Evolutionary conservation across 2,888 invertebrate species (phyloP).

Genomic region (Hetaerina titia): DNA sequence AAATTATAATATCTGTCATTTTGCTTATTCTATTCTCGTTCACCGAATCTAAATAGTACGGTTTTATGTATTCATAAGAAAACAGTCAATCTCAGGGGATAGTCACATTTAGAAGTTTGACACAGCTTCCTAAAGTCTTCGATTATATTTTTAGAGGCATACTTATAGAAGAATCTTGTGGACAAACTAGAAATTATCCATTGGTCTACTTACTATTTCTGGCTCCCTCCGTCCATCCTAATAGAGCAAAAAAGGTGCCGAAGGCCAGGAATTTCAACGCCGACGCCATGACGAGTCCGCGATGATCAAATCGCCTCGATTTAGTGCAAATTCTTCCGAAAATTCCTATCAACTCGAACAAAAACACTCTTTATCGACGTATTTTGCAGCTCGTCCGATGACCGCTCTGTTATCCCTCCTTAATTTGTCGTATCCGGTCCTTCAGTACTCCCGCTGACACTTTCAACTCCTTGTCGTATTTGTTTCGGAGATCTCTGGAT

Average conservation of each 20-base stretch:
- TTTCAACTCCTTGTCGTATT: not conserved
- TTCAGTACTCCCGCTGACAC: not conserved
- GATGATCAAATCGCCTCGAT: not conserved
- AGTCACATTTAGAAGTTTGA: too few relatives aligned
- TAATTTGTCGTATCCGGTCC: not conserved
- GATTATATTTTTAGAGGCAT: too few relatives aligned
- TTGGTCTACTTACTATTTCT: not conserved
- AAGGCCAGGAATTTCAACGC: not conserved
- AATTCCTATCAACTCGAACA: not conserved
- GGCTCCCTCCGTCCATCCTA: not conserved
- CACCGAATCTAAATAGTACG: too few relatives aligned
- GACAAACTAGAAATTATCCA: too few relatives aligned
- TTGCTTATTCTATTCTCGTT: too few relatives aligned
- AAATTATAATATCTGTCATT: too few relatives aligned
- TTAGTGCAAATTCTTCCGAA: not conserved
- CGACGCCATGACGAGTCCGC: not conserved
- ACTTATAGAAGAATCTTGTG: too few relatives aligned
- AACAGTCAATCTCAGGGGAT: too few relatives aligned
- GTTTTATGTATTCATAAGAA: too few relatives aligned
- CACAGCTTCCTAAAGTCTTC: too few relatives aligned
- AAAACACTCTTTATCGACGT: not conserved
- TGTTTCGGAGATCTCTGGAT: not conserved
- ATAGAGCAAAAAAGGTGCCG: not conserved
- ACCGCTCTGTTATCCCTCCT: not conserved
- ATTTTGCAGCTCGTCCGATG: not conserved